Conservation (phyloP, 2,888 invertebrate species). For the Sipha maydis region DNA sequence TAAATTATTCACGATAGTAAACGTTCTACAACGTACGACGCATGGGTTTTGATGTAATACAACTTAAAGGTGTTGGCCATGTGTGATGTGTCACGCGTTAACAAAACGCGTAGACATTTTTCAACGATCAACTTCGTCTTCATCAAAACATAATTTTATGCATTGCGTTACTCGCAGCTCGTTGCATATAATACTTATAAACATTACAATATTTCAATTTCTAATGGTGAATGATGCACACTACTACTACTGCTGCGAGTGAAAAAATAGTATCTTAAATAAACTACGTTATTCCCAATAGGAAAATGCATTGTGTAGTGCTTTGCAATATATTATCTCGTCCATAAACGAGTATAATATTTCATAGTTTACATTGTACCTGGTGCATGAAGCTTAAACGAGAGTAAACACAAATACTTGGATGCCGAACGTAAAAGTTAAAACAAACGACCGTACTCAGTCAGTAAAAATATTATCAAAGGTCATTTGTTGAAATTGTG, state of each 20-base stretch:
- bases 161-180: neutral
- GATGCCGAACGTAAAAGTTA: too few relatives aligned
- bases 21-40: neutral
- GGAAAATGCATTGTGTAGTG: neutral
- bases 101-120: neutral
- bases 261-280: too few relatives aligned
- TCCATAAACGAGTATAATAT: too few relatives aligned
- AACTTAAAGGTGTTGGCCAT: constrained; percentile 33
- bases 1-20: neutral
- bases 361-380: too few relatives aligned
- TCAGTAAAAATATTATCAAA: too few relatives aligned
- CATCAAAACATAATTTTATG: neutral
- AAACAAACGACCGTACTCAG: too few relatives aligned
- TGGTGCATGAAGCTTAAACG: too few relatives aligned
- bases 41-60: constrained; percentile 27
- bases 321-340: too few relatives aligned
- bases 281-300: neutral
- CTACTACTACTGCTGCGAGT: too few relatives aligned
- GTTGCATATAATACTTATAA: neutral
- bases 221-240: neutral
- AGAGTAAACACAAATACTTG: too few relatives aligned
- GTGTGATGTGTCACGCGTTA: constrained; percentile 4
- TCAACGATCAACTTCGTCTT: constrained; percentile 3
- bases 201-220: neutral
- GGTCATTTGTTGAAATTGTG: too few relatives aligned